Evolutionary conservation across 2,113 vertebrate species (phyloP), one percentile per base, ranked within the genome.

Genomic region (Ailuropoda melanoleuca): DNA sequence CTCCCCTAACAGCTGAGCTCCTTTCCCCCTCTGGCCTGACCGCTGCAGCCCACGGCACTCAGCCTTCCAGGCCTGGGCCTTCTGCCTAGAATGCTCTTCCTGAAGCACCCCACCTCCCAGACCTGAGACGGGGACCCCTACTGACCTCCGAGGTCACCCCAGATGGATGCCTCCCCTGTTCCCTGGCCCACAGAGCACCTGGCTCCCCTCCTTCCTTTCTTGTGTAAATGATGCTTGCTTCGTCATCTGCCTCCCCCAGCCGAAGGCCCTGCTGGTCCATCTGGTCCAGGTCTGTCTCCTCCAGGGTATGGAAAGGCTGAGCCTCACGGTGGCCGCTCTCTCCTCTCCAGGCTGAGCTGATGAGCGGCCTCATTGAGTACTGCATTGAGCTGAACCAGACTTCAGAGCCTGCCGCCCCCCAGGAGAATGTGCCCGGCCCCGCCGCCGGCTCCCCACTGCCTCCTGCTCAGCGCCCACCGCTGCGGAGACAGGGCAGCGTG

Each of bases 281-380:
- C n/a, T 48, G 4, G 6, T 0, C 82, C 43, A 2, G 4, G 6
- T 0, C 82, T n/a, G 1, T 8, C 29, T n/a, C 3, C 39, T 26
- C 23, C 55, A 19, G 14, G 18, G 39, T 37, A 0, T 0, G 11
- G 62, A 10, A 13, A 24, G 37, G 21, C 43, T 0, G 26, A 26
- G 53, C 90, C 75, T 94, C 60, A 86, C 0, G 0, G n/a, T 2
- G 2, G 56, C 50, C 53, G 19, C 64, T 58, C 8, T 24, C 37
- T 12, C 43, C 89, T n/a, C 87, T 48, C 8, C 97, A 99, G 99
- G 99, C 99, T 0, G 99, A 99, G 97, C 98, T 99, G 50, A 99
- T 99, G 99, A 99, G 99, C 12, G 98, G 99, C 70, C 99, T 99
- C 95, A 99, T 99, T 3, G 99, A 99, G 98, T 99, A 99, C 98